Conservation (phyloP, 2,113 vertebrate species). For the Bos javanicus region DNA sequence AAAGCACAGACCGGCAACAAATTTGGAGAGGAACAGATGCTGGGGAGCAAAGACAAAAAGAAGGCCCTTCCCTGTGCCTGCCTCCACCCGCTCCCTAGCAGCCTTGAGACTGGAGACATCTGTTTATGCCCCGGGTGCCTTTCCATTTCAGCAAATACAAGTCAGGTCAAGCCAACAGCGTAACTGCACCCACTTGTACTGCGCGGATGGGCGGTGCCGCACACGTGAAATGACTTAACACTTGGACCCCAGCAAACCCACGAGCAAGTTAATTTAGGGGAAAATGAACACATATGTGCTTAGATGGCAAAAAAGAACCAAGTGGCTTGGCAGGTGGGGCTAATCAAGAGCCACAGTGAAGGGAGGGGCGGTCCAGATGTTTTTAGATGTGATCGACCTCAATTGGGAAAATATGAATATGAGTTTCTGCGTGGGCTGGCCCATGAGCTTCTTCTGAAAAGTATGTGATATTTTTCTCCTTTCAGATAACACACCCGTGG, state of each 20-base stretch:
- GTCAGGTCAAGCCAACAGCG: neutral
- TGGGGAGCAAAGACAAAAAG: neutral
- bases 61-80: neutral
- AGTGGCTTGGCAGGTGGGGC: neutral
- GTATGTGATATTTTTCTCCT: neutral
- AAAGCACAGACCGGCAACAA: neutral
- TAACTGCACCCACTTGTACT: neutral
- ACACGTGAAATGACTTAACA: neutral
- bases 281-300: neutral
- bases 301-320: neutral
- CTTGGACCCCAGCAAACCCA: neutral
- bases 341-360: neutral
- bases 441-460: neutral
- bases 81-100: neutral
- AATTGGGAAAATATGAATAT: neutral
- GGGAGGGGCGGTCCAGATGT: neutral
- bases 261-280: neutral
- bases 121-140: neutral
- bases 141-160: neutral
- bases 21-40: neutral
- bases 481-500: neutral
- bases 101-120: neutral
- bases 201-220: fast-evolving
- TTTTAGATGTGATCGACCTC: neutral
- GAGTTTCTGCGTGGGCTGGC: neutral